A percentile compares a stretch with the other conserved stretches of the same genome.
Evolutionary conservation across 2,888 invertebrate species (phyloP).

Genomic region (Hydraecia micacea): DNA sequence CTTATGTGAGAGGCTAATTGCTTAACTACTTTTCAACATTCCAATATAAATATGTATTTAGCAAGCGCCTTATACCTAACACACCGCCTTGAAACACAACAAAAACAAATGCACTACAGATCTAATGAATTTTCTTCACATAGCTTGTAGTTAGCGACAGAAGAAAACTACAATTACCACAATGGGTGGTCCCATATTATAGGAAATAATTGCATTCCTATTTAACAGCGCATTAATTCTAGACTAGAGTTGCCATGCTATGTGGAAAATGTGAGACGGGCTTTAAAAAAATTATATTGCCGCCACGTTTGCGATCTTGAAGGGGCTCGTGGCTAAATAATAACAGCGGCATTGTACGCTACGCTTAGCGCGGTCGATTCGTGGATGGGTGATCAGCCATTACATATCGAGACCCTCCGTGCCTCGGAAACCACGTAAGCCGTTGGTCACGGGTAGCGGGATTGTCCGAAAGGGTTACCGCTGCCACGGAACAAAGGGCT

Average conservation of each 20-base stretch:
- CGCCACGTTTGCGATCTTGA: slow-evolving; percentile 4
- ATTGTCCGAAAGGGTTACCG: too few species aligned
- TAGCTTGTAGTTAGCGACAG: slow-evolving; percentile 15
- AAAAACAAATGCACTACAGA: slow-evolving; percentile 16
- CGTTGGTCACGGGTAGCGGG: background rate
- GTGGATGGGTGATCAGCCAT: background rate
- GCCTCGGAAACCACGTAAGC: background rate
- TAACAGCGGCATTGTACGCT: too few species aligned
- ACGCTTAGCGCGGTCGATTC: background rate
- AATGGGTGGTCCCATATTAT: slow-evolving; percentile 74
- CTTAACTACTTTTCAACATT: too few species aligned
- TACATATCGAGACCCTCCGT: background rate
- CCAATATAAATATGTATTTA: background rate
- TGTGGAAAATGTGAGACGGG: slow-evolving; percentile 57
- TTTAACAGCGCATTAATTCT: slow-evolving; percentile 71
- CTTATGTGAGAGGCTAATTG: background rate
- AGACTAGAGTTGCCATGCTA: slow-evolving; percentile 55
- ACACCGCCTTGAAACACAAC: background rate
- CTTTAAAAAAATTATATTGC: background rate
- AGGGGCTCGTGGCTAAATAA: background rate
- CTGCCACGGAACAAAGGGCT: too few species aligned
- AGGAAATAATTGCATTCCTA: slow-evolving; percentile 72
- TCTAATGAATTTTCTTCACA: slow-evolving; percentile 49
- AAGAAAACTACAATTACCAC: slow-evolving; percentile 56
- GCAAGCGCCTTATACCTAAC: background rate